phyloP scores from a whole-genome alignment of 2,113 vertebrate species.

The Nannobrachium achirus region DNA sequence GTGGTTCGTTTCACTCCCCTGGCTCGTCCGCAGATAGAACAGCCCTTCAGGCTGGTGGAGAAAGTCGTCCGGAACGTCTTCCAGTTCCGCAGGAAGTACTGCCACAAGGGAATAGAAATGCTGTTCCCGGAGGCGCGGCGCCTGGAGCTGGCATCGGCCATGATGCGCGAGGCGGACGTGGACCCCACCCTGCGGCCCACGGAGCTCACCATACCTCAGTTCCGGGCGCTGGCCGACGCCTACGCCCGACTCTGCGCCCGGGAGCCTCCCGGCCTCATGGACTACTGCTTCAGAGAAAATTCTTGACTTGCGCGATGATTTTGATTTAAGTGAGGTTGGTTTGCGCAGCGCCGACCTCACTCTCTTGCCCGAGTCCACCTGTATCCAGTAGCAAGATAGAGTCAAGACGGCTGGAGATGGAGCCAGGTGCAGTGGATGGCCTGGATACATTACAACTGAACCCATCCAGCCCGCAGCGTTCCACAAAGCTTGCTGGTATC shows the following conservation, averaged over 20 bases:
- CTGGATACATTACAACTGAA: too few relatives aligned
- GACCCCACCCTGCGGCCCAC: slow-evolving; percentile 87
- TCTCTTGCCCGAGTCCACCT: too few relatives aligned
- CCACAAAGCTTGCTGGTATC: too few relatives aligned
- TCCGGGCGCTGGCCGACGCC: slow-evolving; percentile 83
- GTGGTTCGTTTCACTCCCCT: slow-evolving; percentile 93
- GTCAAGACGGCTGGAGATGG: neutral
- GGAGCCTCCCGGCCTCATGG: slow-evolving; percentile 81
- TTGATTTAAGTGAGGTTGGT: too few relatives aligned
- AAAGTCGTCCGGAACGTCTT: slow-evolving; percentile 89
- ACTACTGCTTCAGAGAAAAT: slow-evolving; percentile 89
- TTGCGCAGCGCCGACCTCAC: too few relatives aligned
- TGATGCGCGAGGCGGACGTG: slow-evolving; percentile 86
- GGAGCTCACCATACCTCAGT: slow-evolving; percentile 85
- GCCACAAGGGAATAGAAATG: slow-evolving; percentile 85
- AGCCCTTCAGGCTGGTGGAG: slow-evolving; percentile 93
- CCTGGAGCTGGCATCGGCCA: slow-evolving; percentile 79
- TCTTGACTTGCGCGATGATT: too few relatives aligned
- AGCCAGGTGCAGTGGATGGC: too few relatives aligned
- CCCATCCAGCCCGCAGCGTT: too few relatives aligned
- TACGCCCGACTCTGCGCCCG: slow-evolving; percentile 86
- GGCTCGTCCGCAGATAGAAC: slow-evolving; percentile 86
- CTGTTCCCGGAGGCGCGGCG: slow-evolving; percentile 89
- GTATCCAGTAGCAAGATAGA: neutral
- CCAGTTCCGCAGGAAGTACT: slow-evolving; percentile 94